Percentiles rank a stretch among this genome's conserved stretches.
Evolutionary conservation across 2,797 vertebrate species (phyloP).

Genomic region (Cichlasoma orientale): DNA sequence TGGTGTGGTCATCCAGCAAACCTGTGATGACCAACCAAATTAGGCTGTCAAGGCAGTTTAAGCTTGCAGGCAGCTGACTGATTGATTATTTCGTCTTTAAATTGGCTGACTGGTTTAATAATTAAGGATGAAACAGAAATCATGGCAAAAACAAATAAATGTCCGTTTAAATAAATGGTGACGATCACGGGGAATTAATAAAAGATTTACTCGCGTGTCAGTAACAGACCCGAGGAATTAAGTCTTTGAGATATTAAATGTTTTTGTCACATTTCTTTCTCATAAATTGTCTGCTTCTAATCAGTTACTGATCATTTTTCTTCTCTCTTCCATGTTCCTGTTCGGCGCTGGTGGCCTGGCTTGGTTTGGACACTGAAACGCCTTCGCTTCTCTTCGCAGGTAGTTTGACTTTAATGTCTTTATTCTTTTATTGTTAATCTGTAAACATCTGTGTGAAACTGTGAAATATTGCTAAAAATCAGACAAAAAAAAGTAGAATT

Average conservation of each 20-base stretch:
- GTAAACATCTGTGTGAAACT: not conserved
- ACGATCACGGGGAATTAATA: constrained; percentile 23
- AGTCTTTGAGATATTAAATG: not conserved
- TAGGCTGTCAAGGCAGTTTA: constrained; percentile 58
- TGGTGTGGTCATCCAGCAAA: constrained; percentile 12
- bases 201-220: constrained; percentile 13
- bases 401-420: constrained; percentile 35
- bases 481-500: not conserved
- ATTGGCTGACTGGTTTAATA: constrained; percentile 45
- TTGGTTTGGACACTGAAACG: constrained; percentile 10
- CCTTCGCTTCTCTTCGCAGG: constrained; percentile 47
- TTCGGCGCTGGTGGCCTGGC: not conserved
- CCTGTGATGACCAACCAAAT: constrained; percentile 68
- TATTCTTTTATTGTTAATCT: not conserved
- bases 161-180: constrained; percentile 36
- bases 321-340: constrained; percentile 42
- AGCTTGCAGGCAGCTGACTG: constrained; percentile 39
- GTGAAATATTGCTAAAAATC: not conserved
- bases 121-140: constrained; percentile 43
- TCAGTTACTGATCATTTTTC: not conserved
- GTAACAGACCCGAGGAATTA: not conserved
- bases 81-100: constrained; percentile 51
- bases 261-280: not conserved
- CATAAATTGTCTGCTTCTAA: not conserved
- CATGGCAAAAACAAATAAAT: constrained; percentile 49